Base-by-base conservation (phyloP, 2,888 invertebrate species). In the Agrotis clavis region DNA sequence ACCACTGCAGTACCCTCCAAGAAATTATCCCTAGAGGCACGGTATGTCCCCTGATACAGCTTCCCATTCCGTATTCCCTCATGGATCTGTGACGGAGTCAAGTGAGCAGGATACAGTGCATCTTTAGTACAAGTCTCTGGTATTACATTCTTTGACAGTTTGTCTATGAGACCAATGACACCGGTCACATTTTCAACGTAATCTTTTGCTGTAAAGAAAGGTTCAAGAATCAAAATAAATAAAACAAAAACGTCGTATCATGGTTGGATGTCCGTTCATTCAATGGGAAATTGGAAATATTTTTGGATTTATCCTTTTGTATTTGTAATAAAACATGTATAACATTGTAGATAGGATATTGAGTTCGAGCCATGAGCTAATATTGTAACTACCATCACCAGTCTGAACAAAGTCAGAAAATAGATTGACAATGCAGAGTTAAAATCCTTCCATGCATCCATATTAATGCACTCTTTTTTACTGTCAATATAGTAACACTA, bases 1-100 rank as follows among this genome's bases (percentile, higher is more conserved):
- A 99, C 97, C 91, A 97, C 98, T 13, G 99, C 98, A 77, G 97
- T 97, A 14, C 99, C 99, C 94, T 99, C 99, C 18, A 99, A 96
- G 90, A 98, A 99, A 93, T 99, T 99, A 88, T 99, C 99, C 66
- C 98, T 97, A 0, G 99, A 99, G 0, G 99, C 98, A 89, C 97
- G 96, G 89, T 98, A 98, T 0, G 97, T 97, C 0, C 99, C 99
- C 90, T 98, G 99, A 54, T 98, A 91, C 7, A 98, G 94, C 82
- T 97, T 97, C 1, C 98, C 98, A 77, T 96, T 97, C 87, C 98
- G 98, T 57, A 99, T 97, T 0, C 99, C 99, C 0, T 97, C 96
- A 75, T 99, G 98, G 21, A 99, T 96, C 90, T 98, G 97, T 0
- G 97, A 94, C 1, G 98, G 97, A 0, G 98, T 97, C 74, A 99